Evolutionary conservation across 2,113 vertebrate genomes (phyloP).

Genomic region (Cricetomys ansorgei): DNA sequence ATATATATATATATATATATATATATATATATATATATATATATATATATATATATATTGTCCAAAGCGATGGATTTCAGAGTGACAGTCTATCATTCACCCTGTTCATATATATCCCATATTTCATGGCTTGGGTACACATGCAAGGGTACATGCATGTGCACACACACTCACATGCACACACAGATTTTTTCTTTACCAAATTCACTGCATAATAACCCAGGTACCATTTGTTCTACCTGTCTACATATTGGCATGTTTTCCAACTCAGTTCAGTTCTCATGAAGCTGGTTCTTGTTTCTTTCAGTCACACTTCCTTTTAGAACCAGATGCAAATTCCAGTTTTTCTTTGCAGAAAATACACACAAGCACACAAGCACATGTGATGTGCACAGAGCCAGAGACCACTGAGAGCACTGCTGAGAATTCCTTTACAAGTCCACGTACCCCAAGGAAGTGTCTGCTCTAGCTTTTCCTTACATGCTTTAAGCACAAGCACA

Average conservation of each 20-base stretch:
- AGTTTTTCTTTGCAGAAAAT: neutral
- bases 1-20: too few species aligned
- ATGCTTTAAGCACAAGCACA: neutral
- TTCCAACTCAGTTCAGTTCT: neutral
- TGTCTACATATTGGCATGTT: neutral
- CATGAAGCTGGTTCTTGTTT: neutral
- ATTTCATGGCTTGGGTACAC: neutral
- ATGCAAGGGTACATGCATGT: too few species aligned
- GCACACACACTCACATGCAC: neutral
- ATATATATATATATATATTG: neutral
- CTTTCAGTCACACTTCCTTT: neutral
- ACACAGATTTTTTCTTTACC: neutral
- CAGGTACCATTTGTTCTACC: neutral
- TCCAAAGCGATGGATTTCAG: neutral
- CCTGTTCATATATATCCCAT: neutral
- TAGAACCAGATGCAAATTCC: neutral
- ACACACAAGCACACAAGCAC: neutral
- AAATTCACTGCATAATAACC: neutral
- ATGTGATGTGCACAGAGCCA: neutral
- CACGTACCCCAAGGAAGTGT: neutral
- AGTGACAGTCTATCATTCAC: neutral
- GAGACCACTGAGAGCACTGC: neutral
- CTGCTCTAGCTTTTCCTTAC: neutral
- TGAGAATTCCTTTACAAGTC: neutral
- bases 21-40: neutral